Conservation (phyloP, 1,140 invertebrate genomes). For the Papilio dardanus region DNA sequence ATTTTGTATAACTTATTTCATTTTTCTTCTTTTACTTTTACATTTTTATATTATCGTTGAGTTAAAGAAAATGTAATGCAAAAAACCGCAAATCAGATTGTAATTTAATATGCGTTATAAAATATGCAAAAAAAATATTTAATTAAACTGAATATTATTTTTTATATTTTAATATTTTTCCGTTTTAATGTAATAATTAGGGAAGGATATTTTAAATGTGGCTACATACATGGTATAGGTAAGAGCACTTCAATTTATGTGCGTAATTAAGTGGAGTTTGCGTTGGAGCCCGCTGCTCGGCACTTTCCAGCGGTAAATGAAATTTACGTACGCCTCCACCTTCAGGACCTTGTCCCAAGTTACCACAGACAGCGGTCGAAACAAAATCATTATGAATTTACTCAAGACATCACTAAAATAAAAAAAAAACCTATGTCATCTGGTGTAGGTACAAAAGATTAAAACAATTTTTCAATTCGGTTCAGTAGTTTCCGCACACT, state of each 20-base stretch:
- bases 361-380: conserved; percentile 37
- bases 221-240: conserved; percentile 71
- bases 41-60: not conserved
- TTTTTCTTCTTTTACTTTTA: not conserved
- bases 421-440: too few relatives aligned
- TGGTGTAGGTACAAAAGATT: too few relatives aligned
- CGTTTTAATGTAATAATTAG: conserved; percentile 33
- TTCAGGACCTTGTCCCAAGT: conserved; percentile 64
- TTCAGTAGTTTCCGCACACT: too few relatives aligned
- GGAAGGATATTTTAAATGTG: conserved; percentile 65
- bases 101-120: too few relatives aligned
- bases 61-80: not conserved
- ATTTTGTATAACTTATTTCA: not conserved
- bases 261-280: conserved; percentile 81
- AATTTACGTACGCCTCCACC: conserved; percentile 80
- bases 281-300: conserved; percentile 71
- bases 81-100: too few relatives aligned
- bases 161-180: conserved; percentile 4
- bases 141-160: not conserved
- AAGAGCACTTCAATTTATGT: conserved; percentile 80
- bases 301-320: conserved; percentile 80
- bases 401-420: too few relatives aligned
- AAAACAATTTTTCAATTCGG: too few relatives aligned
- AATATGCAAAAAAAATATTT: not conserved
- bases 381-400: not conserved